A percentile compares a stretch with the other conserved stretches of the same genome.
These are phyloP conservation scores for Monopis laevigella DNA, from an alignment of 2,888 invertebrate species.

Conservation along the genomic window DNA sequence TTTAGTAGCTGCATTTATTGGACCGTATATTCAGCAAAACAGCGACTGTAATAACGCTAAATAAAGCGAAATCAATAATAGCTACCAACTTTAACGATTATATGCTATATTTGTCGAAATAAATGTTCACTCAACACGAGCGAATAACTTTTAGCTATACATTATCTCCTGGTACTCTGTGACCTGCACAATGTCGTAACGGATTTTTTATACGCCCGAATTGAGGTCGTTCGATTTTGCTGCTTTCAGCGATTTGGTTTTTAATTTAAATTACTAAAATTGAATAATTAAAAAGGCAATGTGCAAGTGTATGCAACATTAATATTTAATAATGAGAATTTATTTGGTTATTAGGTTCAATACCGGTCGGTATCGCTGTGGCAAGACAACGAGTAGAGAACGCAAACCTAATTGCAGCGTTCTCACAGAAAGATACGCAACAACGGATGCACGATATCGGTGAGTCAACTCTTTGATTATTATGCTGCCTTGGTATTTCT, in stretches of 20 bases:
- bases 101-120: no score
- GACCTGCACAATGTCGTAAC: conserved; percentile 12
- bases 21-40: no score
- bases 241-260: no score
- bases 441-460: conserved; percentile 66
- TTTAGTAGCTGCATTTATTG: no score
- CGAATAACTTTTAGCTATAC: neutral
- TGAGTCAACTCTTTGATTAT: conserved; percentile 29
- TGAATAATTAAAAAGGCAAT: no score
- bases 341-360: conserved; percentile 54
- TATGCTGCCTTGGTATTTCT: conserved; percentile 9
- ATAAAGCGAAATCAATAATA: no score
- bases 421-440: conserved; percentile 66
- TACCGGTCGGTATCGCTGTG: conserved; percentile 87
- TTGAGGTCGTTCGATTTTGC: conserved; percentile 3
- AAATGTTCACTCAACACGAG: no score
- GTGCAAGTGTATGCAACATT: neutral
- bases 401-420: conserved; percentile 65
- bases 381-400: conserved; percentile 80
- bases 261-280: no score
- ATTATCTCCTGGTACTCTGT: conserved; percentile 9
- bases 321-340: neutral
- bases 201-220: conserved; percentile 7
- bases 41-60: no score
- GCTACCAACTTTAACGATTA: no score